A percentile compares a stretch with the other conserved stretches of the same genome.
Conservation (phyloP, 2,888 invertebrate genomes). For the Drosophila kokeensis region DNA sequence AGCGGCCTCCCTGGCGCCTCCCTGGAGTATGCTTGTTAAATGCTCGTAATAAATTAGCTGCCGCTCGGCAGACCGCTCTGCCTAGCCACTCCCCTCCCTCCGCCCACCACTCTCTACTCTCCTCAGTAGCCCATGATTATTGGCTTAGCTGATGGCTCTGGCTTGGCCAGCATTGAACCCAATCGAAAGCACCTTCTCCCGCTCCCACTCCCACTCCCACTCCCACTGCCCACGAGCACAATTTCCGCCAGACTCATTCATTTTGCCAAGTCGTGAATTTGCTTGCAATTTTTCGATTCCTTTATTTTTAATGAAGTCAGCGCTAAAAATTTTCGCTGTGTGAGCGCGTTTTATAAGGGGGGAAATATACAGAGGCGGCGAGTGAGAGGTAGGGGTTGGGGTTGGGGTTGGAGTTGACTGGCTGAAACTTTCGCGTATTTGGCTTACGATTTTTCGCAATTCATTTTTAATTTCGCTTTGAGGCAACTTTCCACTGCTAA, state of each 20-base stretch:
- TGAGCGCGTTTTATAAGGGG: slow-evolving; percentile 40
- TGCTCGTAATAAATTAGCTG: slow-evolving; percentile 80
- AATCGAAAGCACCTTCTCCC: slow-evolving; percentile 62
- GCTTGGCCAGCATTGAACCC: slow-evolving; percentile 69
- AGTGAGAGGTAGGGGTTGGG: background rate
- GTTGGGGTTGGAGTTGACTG: background rate
- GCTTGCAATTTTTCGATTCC: slow-evolving; percentile 60
- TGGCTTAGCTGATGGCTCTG: slow-evolving; percentile 69
- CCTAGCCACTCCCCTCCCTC: background rate
- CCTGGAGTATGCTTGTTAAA: slow-evolving; percentile 79
- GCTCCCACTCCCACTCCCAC: background rate
- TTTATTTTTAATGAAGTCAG: slow-evolving; percentile 74
- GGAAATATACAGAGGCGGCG: background rate
- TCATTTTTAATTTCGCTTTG: slow-evolving; percentile 62
- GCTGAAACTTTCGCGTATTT: slow-evolving; percentile 35
- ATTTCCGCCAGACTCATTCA: slow-evolving; percentile 68
- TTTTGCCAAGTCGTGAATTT: slow-evolving; percentile 66
- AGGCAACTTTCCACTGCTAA: slow-evolving; percentile 41
- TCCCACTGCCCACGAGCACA: background rate
- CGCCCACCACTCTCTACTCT: slow-evolving; percentile 4
- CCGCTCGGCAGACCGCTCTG: slow-evolving; percentile 47
- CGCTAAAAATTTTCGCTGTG: slow-evolving; percentile 69
- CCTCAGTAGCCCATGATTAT: slow-evolving; percentile 58
- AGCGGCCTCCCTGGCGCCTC: slow-evolving; percentile 67
- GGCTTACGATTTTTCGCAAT: slow-evolving; percentile 60